These are phyloP conservation scores for Lampropteryx suffumata DNA, from an alignment of 2,888 invertebrate genomes.

Conservation along the genomic window DNA sequence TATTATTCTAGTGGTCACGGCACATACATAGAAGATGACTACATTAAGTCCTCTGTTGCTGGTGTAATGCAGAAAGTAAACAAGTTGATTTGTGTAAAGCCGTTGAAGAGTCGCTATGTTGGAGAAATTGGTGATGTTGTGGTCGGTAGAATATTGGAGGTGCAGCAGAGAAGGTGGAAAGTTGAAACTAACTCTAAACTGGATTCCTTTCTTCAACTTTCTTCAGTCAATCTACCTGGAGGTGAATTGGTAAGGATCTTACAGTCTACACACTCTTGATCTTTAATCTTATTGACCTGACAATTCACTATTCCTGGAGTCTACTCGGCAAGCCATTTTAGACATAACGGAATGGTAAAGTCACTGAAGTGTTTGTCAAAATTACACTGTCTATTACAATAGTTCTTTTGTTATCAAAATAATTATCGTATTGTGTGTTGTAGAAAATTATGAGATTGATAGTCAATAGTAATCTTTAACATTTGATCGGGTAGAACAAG, in stretches of 20 bases:
- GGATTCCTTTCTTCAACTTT: conserved; percentile 93
- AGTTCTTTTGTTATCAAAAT: too few relatives aligned
- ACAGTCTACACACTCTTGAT: too few relatives aligned
- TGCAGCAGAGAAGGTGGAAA: conserved; percentile 97
- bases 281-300: too few relatives aligned
- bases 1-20: conserved; percentile 93
- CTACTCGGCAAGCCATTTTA: too few relatives aligned
- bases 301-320: too few relatives aligned
- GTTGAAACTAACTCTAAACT: conserved; percentile 96
- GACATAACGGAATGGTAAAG: too few relatives aligned
- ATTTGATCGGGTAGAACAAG: too few relatives aligned
- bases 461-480: too few relatives aligned
- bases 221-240: conserved; percentile 98
- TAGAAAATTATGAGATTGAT: too few relatives aligned
- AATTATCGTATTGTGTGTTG: too few relatives aligned
- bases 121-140: conserved; percentile 99
- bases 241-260: conserved; percentile 91
- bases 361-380: too few relatives aligned
- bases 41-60: conserved; percentile 95
- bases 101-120: conserved; percentile 94
- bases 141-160: conserved; percentile 96
- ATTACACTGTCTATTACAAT: too few relatives aligned
- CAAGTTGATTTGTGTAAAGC: conserved; percentile 95
- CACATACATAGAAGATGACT: conserved; percentile 93
- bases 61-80: conserved; percentile 97